Evolutionary conservation across 2,113 vertebrate species (phyloP), one percentile per base, ranked within the genome.

Genomic region (Saccopteryx bilineata): DNA sequence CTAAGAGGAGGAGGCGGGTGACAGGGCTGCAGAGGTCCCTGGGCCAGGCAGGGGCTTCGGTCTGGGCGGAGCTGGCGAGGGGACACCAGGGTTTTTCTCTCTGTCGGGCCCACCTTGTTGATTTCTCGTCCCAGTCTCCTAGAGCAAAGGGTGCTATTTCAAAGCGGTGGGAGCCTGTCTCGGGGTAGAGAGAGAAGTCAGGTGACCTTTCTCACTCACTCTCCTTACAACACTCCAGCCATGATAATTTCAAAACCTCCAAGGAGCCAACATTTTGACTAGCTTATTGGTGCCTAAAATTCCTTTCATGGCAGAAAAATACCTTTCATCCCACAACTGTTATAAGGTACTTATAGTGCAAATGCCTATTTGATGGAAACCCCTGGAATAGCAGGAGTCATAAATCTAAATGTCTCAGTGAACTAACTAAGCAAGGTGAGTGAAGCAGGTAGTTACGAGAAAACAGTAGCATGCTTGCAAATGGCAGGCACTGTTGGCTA

Each of bases 291-390:
- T 69, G 65, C 86, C 60, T 74, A 28, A 65, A 54, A 65, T 61
- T 74, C 86, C 50, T 87, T 84, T 28, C 11, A 65, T 58, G 23
- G 28, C 28, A 61, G 56, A 63, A 69, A 28, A 10, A 91, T 39
- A 87, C 0, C 31, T 66, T 85, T 60, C 21, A 86, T 74, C 31
- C n/a, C 52, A 75, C 31, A 52, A n/a, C 9, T 83, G 31, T 48
- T 88, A 76, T 46, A n/a, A 90, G 72, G 75, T 31, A 48, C 15
- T 71, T 56, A 76, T 84, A 83, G 78, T 71, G n/a, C 74, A 48
- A 71, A 60, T 19, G 28, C 28, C 11, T 3, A 1, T 66, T 83
- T 78, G 63, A 61, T 54, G 28, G 56, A 68, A 82, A 90, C 17
- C 21, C 69, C 61, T 60, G 60, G 19, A 74, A 9, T n/a, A 65